These are phyloP conservation scores for Troides oblongomaculatus DNA, from an alignment of 2,888 invertebrate species.

Conservation along the genomic window DNA sequence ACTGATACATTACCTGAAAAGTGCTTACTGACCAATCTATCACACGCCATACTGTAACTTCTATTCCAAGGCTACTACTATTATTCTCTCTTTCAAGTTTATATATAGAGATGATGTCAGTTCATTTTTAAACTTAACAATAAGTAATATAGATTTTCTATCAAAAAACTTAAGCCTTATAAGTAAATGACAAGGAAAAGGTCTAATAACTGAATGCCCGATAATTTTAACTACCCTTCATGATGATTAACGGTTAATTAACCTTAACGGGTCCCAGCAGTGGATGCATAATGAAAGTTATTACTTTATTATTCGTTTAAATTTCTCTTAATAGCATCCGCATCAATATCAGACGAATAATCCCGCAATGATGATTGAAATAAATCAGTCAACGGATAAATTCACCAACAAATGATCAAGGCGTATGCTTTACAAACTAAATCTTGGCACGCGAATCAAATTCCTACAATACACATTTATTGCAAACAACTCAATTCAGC, in stretches of 20 bases:
- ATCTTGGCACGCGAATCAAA: constrained; percentile 28
- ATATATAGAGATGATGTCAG: no score
- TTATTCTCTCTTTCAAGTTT: no score
- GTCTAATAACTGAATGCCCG: no score
- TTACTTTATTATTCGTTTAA: no score
- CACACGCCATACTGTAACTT: not conserved
- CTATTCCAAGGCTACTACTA: not conserved
- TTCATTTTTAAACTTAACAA: no score
- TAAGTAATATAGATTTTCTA: no score
- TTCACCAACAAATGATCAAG: constrained; percentile 13
- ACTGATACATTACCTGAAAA: not conserved
- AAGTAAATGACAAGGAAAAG: no score
- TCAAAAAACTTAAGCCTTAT: no score
- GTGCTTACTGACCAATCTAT: not conserved
- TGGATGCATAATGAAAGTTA: no score
- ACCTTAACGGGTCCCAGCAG: no score
- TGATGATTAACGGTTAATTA: no score
- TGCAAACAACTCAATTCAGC: constrained; percentile 24
- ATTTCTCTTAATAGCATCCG: not conserved
- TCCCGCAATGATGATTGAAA: constrained; percentile 3
- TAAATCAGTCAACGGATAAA: constrained; percentile 16
- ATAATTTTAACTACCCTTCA: no score
- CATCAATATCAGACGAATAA: not conserved
- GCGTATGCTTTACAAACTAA: constrained; percentile 19
- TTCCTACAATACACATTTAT: constrained; percentile 27